Evolutionary conservation across 2,888 invertebrate species (phyloP).

Genomic region (Eustalomyia histrio): DNA sequence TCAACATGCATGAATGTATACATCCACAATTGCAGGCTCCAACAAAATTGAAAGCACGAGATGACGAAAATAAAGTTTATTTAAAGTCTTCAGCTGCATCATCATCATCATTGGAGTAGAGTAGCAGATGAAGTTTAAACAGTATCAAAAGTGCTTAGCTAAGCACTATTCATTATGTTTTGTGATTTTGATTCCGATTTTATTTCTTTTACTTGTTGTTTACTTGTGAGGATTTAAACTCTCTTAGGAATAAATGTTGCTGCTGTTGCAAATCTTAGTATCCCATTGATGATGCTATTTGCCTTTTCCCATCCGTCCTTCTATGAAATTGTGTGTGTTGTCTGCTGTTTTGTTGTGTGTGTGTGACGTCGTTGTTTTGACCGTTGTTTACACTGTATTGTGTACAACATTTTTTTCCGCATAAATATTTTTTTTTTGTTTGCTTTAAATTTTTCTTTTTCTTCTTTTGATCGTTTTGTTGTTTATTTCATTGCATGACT

Average conservation of each 20-base stretch:
- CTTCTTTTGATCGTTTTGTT: slow-evolving; percentile 15
- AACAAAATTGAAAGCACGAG: not conserved
- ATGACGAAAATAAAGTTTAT: slow-evolving; percentile 36
- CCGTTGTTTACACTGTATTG: slow-evolving; percentile 45
- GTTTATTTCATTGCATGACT: slow-evolving; percentile 44
- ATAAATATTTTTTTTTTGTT: slow-evolving; percentile 42
- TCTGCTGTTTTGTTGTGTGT: slow-evolving; percentile 21
- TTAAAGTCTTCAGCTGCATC: slow-evolving; percentile 29
- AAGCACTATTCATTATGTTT: slow-evolving; percentile 59
- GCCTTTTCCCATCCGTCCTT: slow-evolving; percentile 39
- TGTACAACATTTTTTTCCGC: slow-evolving; percentile 25
- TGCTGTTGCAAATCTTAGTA: slow-evolving; percentile 1
- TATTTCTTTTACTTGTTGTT: slow-evolving; percentile 9
- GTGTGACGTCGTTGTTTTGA: slow-evolving; percentile 49
- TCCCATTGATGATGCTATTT: slow-evolving; percentile 46
- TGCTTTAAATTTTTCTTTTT: not conserved
- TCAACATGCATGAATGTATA: slow-evolving; percentile 47
- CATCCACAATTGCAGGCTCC: not conserved
- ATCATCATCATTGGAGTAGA: slow-evolving; percentile 16
- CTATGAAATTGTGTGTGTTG: slow-evolving; percentile 4
- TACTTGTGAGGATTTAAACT: slow-evolving; percentile 38
- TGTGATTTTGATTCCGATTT: not conserved
- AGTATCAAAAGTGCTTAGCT: slow-evolving; percentile 58
- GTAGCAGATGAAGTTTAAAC: slow-evolving; percentile 28
- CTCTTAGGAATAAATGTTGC: slow-evolving; percentile 45